These are phyloP conservation scores for Mastigias papua DNA, from an alignment of 30 jellyfish, hydroid and myxozoan genomes.

Conservation along the genomic window DNA sequence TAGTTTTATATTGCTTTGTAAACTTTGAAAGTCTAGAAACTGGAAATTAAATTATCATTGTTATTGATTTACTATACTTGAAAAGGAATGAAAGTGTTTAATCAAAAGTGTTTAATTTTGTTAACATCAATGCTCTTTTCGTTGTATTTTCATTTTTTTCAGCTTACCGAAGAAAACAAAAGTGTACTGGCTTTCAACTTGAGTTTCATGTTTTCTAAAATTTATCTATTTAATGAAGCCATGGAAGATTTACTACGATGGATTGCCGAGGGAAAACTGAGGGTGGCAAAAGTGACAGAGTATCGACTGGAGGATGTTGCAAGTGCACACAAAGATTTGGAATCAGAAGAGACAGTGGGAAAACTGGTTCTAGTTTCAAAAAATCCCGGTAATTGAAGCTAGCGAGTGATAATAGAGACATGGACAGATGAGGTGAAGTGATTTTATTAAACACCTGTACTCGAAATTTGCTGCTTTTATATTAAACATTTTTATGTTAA, in stretches of 20 bases:
- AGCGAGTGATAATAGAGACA: too few species aligned
- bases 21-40: too few species aligned
- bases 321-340: constrained; percentile 85
- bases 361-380: constrained; percentile 75
- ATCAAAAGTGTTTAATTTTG: too few species aligned
- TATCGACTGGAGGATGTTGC: constrained; percentile 75
- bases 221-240: constrained; percentile 73
- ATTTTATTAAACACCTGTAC: too few species aligned
- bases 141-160: neutral
- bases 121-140: too few species aligned
- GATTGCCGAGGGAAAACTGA: constrained; percentile 83
- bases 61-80: too few species aligned
- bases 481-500: too few species aligned
- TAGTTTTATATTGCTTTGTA: too few species aligned
- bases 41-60: too few species aligned
- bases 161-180: constrained; percentile 85
- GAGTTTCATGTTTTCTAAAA: constrained; percentile 75
- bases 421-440: too few species aligned
- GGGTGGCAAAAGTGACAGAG: constrained; percentile 84
- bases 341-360: constrained; percentile 87
- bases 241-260: constrained; percentile 63
- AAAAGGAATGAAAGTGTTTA: too few species aligned
- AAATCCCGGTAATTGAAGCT: constrained; percentile 1
- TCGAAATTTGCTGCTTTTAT: too few species aligned
- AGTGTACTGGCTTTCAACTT: constrained; percentile 87